Conservation (phyloP, 2,113 vertebrate genomes). For the Zapus hudsonius region DNA sequence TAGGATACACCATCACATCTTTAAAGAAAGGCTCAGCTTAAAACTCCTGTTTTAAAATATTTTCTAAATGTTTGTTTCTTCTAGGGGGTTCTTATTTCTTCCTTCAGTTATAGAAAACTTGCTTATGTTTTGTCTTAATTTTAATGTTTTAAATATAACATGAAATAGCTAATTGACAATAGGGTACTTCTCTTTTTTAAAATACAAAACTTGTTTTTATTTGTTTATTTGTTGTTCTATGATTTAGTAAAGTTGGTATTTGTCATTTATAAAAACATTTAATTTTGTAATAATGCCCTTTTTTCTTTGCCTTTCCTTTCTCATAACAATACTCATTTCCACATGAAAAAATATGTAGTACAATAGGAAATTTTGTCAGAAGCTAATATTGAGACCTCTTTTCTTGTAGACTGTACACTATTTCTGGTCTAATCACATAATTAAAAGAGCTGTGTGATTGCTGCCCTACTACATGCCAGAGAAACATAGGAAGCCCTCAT, state of each 20-base stretch:
- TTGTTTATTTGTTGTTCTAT: too few species aligned
- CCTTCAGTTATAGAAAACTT: background rate
- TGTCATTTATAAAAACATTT: slow-evolving; percentile 8
- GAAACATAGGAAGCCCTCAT: background rate
- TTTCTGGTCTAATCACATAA: background rate
- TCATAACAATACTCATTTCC: slow-evolving; percentile 6
- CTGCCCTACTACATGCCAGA: background rate
- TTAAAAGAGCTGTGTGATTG: background rate
- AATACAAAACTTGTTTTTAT: too few species aligned
- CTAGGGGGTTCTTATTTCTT: background rate
- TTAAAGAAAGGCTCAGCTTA: background rate
- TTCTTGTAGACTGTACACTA: background rate
- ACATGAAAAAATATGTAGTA: background rate
- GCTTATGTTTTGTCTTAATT: background rate
- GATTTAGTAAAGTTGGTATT: background rate
- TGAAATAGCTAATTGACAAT: background rate
- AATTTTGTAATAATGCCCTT: slow-evolving; percentile 32
- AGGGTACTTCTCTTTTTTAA: too few species aligned
- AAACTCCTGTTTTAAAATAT: slow-evolving; percentile 14
- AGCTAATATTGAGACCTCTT: background rate
- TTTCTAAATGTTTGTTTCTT: slow-evolving; percentile 30
- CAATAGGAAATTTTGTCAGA: slow-evolving; percentile 11
- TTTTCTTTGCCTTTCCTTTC: background rate
- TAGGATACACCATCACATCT: background rate
- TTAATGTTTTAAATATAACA: background rate